phyloP scores from a whole-genome alignment of 2,797 vertebrate genomes.

The Enteromius anoplus region DNA sequence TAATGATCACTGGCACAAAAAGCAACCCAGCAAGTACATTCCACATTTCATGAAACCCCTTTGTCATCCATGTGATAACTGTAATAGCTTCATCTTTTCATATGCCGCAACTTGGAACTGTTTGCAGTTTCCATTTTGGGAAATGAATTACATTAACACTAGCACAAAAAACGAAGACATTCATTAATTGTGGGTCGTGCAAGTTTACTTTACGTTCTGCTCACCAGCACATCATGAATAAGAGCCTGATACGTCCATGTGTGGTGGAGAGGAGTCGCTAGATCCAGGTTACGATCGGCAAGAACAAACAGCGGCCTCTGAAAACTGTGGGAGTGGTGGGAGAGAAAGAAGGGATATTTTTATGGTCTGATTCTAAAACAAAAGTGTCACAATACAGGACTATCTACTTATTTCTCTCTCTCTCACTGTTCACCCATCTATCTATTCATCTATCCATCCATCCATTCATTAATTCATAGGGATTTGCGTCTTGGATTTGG shows the following conservation, averaged over 20 bases:
- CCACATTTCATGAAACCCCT: constrained; percentile 51
- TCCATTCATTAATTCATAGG: too few species aligned
- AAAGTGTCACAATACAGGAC: constrained; percentile 19
- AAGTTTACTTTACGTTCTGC: constrained; percentile 56
- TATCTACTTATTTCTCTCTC: background rate
- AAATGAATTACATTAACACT: constrained; percentile 29
- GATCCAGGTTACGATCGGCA: constrained; percentile 94
- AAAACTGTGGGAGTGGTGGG: constrained; percentile 80
- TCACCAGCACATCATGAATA: constrained; percentile 98
- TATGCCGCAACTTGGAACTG: constrained; percentile 36
- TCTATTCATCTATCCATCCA: fast-evolving
- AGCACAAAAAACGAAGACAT: constrained; percentile 23
- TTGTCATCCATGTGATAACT: constrained; percentile 52
- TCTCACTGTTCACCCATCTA: background rate
- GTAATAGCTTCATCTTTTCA: constrained; percentile 49
- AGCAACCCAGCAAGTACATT: constrained; percentile 40
- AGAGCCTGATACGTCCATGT: constrained; percentile 99
- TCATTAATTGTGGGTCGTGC: constrained; percentile 13
- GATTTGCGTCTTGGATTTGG: constrained; percentile 20
- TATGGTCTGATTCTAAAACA: constrained; percentile 37
- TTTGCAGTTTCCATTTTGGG: constrained; percentile 41
- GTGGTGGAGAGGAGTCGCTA: constrained; percentile 97
- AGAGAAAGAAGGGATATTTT: constrained; percentile 19
- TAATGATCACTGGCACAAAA: constrained; percentile 49
- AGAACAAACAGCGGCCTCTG: constrained; percentile 96